These are phyloP conservation scores for Syngnathus typhle DNA, from an alignment of 2,113 vertebrate species.

Conservation along the genomic window DNA sequence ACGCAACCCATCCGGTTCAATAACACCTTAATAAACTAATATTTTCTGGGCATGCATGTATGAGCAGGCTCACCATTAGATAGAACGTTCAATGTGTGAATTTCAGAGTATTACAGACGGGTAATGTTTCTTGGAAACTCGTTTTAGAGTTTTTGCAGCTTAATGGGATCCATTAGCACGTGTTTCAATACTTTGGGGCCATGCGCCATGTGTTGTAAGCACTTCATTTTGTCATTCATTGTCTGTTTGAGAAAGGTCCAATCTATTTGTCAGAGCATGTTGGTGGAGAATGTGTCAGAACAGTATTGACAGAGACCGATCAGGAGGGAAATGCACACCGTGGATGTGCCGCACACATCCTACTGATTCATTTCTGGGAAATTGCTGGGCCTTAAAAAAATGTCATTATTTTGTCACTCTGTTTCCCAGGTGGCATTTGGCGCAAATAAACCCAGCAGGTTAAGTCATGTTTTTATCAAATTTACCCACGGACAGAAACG, in stretches of 20 bases:
- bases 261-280: constrained; percentile 62
- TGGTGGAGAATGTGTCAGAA: constrained; percentile 55
- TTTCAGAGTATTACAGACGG: constrained; percentile 24
- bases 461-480: constrained; percentile 30
- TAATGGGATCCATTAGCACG: constrained; percentile 23
- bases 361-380: constrained; percentile 71
- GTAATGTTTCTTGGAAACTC: constrained; percentile 24
- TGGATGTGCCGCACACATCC: constrained; percentile 65
- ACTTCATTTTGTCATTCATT: constrained; percentile 42
- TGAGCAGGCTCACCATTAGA: constrained; percentile 22
- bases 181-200: background rate
- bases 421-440: constrained; percentile 71
- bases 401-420: constrained; percentile 74
- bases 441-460: constrained; percentile 60
- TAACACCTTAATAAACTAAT: constrained; percentile 57
- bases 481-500: constrained; percentile 1
- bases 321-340: constrained; percentile 55
- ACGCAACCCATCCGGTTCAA: constrained; percentile 34
- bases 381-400: constrained; percentile 62
- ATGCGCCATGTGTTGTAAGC: constrained; percentile 34
- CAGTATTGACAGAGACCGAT: constrained; percentile 65
- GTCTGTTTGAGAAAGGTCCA: constrained; percentile 34
- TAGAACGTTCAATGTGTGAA: constrained; percentile 22
- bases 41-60: constrained; percentile 35
- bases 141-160: constrained; percentile 24